Conservation (phyloP, 2,888 invertebrate genomes). For the Seira sanloemensis region DNA sequence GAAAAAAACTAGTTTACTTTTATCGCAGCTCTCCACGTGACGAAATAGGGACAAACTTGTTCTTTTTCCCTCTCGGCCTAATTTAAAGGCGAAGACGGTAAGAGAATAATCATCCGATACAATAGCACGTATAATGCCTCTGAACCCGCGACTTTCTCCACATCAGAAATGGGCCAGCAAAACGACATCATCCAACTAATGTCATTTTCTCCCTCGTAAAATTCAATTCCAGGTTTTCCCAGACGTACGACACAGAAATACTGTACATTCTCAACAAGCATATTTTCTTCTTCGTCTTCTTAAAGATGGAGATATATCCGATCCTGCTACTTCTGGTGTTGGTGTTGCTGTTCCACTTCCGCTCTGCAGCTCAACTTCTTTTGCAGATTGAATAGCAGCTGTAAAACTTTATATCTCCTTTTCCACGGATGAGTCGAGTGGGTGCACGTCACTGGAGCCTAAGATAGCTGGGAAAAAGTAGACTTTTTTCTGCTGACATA, state of each 20-base stretch:
- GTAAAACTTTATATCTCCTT: no score
- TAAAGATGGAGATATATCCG: no score
- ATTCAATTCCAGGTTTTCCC: conserved; percentile 46
- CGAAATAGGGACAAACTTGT: no score
- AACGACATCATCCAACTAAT: conserved; percentile 20
- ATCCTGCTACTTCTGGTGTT: no score
- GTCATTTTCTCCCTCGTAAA: conserved; percentile 26
- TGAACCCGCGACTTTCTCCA: neutral
- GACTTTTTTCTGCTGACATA: neutral
- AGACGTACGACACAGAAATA: no score
- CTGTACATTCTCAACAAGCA: neutral
- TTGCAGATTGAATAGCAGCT: no score
- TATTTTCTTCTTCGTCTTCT: neutral
- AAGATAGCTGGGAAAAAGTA: neutral
- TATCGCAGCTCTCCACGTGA: neutral
- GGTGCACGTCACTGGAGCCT: neutral
- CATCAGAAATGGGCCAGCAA: conserved; percentile 27
- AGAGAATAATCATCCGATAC: neutral
- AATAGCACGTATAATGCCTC: no score
- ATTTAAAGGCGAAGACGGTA: neutral
- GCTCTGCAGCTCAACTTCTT: no score
- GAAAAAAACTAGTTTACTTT: neutral
- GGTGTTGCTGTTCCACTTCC: no score
- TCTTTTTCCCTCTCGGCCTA: no score
- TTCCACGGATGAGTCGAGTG: neutral